Evolutionary conservation across 2,888 invertebrate species (phyloP), one percentile per base, ranked within the genome.

Genomic region (Cerceris ruficornis): DNA sequence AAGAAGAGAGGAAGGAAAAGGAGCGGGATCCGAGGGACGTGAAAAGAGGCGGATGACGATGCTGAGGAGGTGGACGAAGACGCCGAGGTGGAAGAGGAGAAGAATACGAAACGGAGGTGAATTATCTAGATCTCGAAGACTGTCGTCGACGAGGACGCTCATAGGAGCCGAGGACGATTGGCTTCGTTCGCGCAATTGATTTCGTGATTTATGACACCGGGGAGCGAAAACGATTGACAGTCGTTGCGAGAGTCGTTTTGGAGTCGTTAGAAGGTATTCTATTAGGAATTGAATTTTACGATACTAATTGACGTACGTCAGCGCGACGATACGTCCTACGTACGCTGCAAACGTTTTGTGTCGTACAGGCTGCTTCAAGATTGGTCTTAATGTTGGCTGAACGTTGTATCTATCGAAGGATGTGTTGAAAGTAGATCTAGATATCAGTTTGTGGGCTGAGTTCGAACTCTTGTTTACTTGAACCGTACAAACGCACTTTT

Each of bases 41-140:
- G 15, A 13, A 14, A 46, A 15, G 14, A 41, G 42, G 42, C 39
- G 6, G 46, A 11, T 11, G 46, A 46, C 46, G 11, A 17, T 8
- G 59, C 13, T n/a, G 43, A 60, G 42, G 59, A 49, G 28, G 42
- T 39, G 8, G 69, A 11, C 8, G 46, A 46, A 8, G 11, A 17
- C 9, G 59, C 13, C 5, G 43, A 60, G 42, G 59, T 15, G 28
- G 42, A 11, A 65, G 61, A 61, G 46, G 57, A 73, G 58, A 55
- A 62, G 59, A 52, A 66, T 59, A 69, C 64, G 74, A 74, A 75
- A 60, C 68, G 62, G 52, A 64, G 69, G 66, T 68, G 80, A 80
- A 81, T 81, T 77, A 80, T 81, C 81, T 80, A 69, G 77, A 75
- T 80, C 74, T 72, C 42, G 14, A 42, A 9, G 62, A 54, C 74